Evolutionary conservation across 2,797 vertebrate species (phyloP).

Genomic region (Pipistrellus pipistrellus): DNA sequence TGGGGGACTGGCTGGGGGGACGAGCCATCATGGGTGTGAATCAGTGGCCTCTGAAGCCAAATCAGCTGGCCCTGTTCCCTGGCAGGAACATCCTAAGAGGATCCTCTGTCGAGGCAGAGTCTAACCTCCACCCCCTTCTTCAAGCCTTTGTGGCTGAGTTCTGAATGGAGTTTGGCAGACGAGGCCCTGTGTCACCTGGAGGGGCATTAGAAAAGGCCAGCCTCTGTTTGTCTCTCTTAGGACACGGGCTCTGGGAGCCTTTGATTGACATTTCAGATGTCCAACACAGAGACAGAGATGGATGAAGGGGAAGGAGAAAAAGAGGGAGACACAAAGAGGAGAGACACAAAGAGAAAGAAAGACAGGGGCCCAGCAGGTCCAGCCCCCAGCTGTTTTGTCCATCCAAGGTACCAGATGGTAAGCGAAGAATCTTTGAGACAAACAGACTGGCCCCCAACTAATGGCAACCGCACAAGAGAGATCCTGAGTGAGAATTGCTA

Average conservation of each 20-base stretch:
- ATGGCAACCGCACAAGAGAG: rapidly evolving
- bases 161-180: rapidly evolving
- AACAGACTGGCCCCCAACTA: neutral
- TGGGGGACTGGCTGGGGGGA: rapidly evolving
- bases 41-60: neutral
- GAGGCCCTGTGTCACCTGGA: rapidly evolving
- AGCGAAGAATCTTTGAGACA: too few species aligned
- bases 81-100: neutral
- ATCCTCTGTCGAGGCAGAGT: neutral
- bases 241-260: rapidly evolving
- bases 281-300: neutral
- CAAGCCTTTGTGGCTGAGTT: neutral
- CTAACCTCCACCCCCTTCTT: neutral
- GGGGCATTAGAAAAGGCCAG: neutral
- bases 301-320: neutral
- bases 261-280: rapidly evolving
- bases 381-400: neutral
- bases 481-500: neutral
- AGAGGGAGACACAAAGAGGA: neutral
- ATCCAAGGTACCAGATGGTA: neutral
- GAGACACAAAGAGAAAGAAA: neutral
- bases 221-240: neutral
- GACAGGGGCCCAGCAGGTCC: neutral
- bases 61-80: neutral
- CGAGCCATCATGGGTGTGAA: neutral